These are phyloP conservation scores for Scomber scombrus DNA, from an alignment of 2,113 vertebrate species.

Conservation along the genomic window DNA sequence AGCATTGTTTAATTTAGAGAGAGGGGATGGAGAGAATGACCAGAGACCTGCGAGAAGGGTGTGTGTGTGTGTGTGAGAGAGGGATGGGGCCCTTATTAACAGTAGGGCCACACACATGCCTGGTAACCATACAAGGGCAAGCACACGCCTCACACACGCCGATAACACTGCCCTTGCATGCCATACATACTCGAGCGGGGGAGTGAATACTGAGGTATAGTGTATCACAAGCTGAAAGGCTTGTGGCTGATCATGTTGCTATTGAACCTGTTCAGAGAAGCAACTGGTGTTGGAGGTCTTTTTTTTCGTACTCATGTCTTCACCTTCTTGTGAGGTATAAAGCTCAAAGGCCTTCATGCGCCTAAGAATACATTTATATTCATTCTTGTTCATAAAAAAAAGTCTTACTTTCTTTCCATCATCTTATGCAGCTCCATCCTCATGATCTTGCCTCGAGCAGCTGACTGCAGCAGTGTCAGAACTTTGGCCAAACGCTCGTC, in stretches of 20 bases:
- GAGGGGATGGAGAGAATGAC: slow-evolving; percentile 64
- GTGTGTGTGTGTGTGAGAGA: slow-evolving; percentile 11
- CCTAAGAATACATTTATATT: neutral
- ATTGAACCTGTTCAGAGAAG: slow-evolving; percentile 69
- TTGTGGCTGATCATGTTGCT: slow-evolving; percentile 51
- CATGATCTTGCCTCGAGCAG: slow-evolving; percentile 90
- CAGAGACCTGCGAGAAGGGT: slow-evolving; percentile 41
- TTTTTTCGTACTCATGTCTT: slow-evolving; percentile 35
- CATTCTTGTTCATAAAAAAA: neutral
- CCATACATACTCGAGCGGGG: slow-evolving; percentile 58
- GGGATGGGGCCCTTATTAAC: slow-evolving; percentile 56
- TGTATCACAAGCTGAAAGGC: slow-evolving; percentile 62
- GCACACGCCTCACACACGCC: slow-evolving; percentile 77
- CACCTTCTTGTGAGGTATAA: slow-evolving; percentile 34
- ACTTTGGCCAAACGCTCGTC: slow-evolving; percentile 93
- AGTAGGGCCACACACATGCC: slow-evolving; percentile 74
- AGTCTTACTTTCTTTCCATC: slow-evolving; percentile 84
- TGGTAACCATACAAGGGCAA: slow-evolving; percentile 72
- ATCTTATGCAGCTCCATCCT: slow-evolving; percentile 88
- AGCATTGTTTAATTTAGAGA: slow-evolving; percentile 81
- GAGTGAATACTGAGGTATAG: slow-evolving; percentile 70
- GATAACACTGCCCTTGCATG: slow-evolving; percentile 73
- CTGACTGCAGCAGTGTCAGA: slow-evolving; percentile 91
- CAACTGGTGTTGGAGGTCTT: slow-evolving; percentile 53
- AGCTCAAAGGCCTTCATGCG: slow-evolving; percentile 15